Base-by-base conservation (phyloP, 2,113 vertebrate genomes). In the Saguinus midas region DNA sequence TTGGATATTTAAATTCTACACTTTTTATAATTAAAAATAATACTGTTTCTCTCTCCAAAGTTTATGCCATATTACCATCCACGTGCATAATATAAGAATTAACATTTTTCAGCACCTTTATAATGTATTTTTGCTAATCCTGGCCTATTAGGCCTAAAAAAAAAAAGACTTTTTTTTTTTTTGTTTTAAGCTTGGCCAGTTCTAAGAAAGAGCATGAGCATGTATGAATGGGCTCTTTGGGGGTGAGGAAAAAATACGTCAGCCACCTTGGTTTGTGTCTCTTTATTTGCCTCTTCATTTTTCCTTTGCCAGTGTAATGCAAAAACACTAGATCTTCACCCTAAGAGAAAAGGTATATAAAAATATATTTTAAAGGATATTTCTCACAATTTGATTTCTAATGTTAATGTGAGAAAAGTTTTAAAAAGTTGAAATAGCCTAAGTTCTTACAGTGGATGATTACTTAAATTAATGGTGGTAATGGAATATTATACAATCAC, bases 311-410 rank as follows among this genome's bases (percentile, higher is more conserved):
- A 58, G 2, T 17, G 1, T 83, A 93, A 87, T 75, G 14, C 55
- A 95, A 89, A 89, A 94, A 35, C 13, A 58, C 27, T 61, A 50
- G 73, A 35, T 90, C 66, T 68, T 35, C 55, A 84, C 50, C 29
- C 57, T 73, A 93, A 95, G 29, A 61, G 81, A 84, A 95, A 66
- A 81, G 6, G 11, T 45, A 43, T 40, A 61, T 87, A 64, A 72
- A 94, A 84, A 11, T 82, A 64, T 43, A 32, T 94, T 93, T 83
- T 58, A 91, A 78, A 76, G 21, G 13, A 32, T 23, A 16, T 85
- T 95, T 97, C 85, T 94, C 72, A 86, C 27, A 68, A 21, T 79
- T 96, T 97, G 91, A 79, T 64, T 93, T 91, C 72, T 96, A 90
- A 76, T 64, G 27, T 14, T 32, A 64, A 12, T 64, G 27, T 64